Evolutionary conservation across 2,113 vertebrate genomes (phyloP).

Genomic region (rat (Rattus norvegicus)): GRCr8 NC_086031.1:9660501-9661000

Average conservation of each 20-base stretch:
- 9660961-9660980: not conserved
- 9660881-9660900: not conserved
- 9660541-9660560: conserved; percentile 74
- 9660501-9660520: conserved; percentile 64
- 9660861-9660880: not conserved
- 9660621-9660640: conserved; percentile 34
- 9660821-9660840: not conserved
- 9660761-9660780: conserved; percentile 37
- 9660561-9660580: conserved; percentile 60
- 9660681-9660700: conserved; percentile 47
- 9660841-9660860: accelerated
- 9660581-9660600: conserved; percentile 61
- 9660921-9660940: not conserved
- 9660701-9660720: conserved; percentile 46
- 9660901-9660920: not conserved
- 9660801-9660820: not conserved
- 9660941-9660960: not conserved
- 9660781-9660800: not conserved
- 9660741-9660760: conserved; percentile 56
- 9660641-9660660: conserved; percentile 56
- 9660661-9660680: conserved; percentile 60
- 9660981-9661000: not conserved
- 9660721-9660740: conserved; percentile 67
- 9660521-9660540: conserved; percentile 42
- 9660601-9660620: conserved; percentile 37